A percentile compares a stretch with the other conserved stretches of the same genome.
These are phyloP conservation scores for Spheniscus mendiculus DNA, from an alignment of 2,113 vertebrate genomes.

Conservation along the genomic window DNA sequence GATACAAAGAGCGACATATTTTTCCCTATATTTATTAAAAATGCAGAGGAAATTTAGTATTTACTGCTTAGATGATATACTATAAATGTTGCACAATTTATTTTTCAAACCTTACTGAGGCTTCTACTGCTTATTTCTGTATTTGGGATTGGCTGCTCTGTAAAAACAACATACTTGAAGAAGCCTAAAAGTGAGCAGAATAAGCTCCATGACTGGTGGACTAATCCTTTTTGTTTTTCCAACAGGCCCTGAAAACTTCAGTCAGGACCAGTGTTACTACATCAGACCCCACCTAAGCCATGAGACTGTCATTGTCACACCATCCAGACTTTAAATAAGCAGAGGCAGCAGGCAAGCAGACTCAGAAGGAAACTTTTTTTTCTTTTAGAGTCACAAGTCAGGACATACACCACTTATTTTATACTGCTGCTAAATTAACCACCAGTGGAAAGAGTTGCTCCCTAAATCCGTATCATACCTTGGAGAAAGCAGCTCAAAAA, in stretches of 20 bases:
- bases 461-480: background rate
- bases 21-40: background rate
- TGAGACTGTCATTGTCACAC: background rate
- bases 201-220: background rate
- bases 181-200: background rate
- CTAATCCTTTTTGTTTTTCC: background rate
- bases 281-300: background rate
- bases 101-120: background rate
- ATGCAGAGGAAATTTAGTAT: background rate
- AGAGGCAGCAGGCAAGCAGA: background rate
- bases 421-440: background rate
- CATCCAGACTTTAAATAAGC: background rate
- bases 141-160: background rate
- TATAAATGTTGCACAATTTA: background rate
- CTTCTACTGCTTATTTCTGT: background rate
- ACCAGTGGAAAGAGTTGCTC: background rate
- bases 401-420: background rate
- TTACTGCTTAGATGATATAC: background rate
- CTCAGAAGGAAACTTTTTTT: background rate
- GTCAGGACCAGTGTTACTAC: background rate
- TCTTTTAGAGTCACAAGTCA: background rate
- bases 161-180: background rate
- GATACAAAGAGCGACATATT: accelerated
- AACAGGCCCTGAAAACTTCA: background rate
- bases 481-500: background rate